These are phyloP conservation scores for Glaucidium brasilianum DNA, from an alignment of 2,113 vertebrate species.

Conservation along the genomic window DNA sequence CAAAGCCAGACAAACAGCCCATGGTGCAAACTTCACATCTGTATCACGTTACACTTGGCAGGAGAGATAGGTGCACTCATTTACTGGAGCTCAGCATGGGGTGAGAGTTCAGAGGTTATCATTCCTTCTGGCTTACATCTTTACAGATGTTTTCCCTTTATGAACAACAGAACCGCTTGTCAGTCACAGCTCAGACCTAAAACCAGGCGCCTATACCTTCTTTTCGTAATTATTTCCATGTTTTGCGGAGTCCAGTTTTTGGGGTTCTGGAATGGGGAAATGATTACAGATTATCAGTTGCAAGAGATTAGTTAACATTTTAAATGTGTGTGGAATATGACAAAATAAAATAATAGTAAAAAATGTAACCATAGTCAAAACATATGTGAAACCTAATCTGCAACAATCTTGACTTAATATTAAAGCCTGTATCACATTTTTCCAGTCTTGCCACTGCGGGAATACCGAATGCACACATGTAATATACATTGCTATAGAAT, in stretches of 20 bases:
- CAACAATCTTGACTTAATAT: slow-evolving; percentile 23
- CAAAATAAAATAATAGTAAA: neutral
- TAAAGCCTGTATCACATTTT: neutral
- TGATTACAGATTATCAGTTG: slow-evolving; percentile 2
- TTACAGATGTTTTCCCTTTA: slow-evolving; percentile 45
- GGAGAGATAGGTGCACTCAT: slow-evolving; percentile 41
- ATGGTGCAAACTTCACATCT: slow-evolving; percentile 42
- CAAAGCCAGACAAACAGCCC: neutral
- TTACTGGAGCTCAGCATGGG: slow-evolving; percentile 39
- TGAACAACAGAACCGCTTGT: neutral
- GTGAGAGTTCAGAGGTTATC: slow-evolving; percentile 63
- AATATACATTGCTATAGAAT: neutral
- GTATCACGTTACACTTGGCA: slow-evolving; percentile 39
- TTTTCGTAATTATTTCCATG: neutral
- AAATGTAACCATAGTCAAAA: slow-evolving; percentile 24
- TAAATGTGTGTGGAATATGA: neutral
- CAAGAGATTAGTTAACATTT: slow-evolving; percentile 14
- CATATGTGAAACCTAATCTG: slow-evolving; percentile 25
- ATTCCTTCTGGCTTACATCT: slow-evolving; percentile 47
- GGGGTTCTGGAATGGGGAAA: neutral
- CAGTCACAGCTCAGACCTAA: slow-evolving; percentile 6
- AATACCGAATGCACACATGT: neutral
- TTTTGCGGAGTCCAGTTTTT: neutral
- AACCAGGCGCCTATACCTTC: neutral
- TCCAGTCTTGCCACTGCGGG: neutral